These are phyloP conservation scores for Drosophila siamana DNA, from an alignment of 2,888 invertebrate species.

Conservation along the genomic window DNA sequence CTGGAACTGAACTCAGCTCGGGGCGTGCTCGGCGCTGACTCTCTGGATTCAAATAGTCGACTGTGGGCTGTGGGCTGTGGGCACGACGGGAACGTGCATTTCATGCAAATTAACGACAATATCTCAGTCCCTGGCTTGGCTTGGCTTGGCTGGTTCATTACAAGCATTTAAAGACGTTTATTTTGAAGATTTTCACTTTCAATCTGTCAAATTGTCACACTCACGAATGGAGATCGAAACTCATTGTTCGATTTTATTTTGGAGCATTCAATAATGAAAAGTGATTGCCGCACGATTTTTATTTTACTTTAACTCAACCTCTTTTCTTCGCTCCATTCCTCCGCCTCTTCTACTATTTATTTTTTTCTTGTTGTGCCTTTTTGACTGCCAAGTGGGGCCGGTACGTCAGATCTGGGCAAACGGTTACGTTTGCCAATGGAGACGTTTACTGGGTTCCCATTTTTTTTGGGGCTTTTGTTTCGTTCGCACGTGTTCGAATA, in stretches of 20 bases:
- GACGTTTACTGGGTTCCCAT: slow-evolving; percentile 24
- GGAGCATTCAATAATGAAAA: slow-evolving; percentile 65
- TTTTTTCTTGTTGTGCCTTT: slow-evolving; percentile 38
- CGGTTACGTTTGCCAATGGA: slow-evolving; percentile 34
- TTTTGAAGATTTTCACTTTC: slow-evolving; percentile 70
- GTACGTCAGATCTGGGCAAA: slow-evolving; percentile 44
- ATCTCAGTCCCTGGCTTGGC: slow-evolving; percentile 23
- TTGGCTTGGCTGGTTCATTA: slow-evolving; percentile 38
- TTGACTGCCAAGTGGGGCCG: slow-evolving; percentile 51
- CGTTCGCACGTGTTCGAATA: slow-evolving; percentile 65
- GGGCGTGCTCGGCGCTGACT: slow-evolving; percentile 35
- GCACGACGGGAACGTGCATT: slow-evolving; percentile 67
- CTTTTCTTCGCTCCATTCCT: slow-evolving; percentile 1
- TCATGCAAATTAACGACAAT: slow-evolving; percentile 75
- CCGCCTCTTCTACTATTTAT: not conserved
- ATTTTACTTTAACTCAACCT: slow-evolving; percentile 37
- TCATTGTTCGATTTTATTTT: slow-evolving; percentile 53
- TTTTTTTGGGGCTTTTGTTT: slow-evolving; percentile 20
- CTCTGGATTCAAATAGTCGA: not conserved
- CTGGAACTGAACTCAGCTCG: slow-evolving; percentile 35
- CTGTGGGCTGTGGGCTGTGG: slow-evolving; percentile 1
- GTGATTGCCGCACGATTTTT: slow-evolving; percentile 67
- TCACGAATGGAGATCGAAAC: slow-evolving; percentile 51
- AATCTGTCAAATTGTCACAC: slow-evolving; percentile 77
- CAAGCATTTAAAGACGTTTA: slow-evolving; percentile 66